phyloP scores from a whole-genome alignment of 2,888 invertebrate genomes.

The Epistrophe eligans region DNA sequence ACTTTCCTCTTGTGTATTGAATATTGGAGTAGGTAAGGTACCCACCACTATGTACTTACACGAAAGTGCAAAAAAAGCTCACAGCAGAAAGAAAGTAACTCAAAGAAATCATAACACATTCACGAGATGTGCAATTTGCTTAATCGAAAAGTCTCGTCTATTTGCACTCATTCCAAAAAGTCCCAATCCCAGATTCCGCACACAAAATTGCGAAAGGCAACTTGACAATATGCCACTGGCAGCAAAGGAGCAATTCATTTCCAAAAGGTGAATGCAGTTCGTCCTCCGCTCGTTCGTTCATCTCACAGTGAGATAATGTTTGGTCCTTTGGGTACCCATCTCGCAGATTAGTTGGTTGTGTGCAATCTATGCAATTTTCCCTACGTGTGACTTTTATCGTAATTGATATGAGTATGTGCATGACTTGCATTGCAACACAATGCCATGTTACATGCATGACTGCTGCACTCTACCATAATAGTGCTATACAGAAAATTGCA shows the following conservation, averaged over 20 bases:
- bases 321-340: slow-evolving; percentile 57
- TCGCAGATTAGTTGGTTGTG: slow-evolving; percentile 56
- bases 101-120: slow-evolving; percentile 53
- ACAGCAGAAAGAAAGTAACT: neutral
- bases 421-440: slow-evolving; percentile 45
- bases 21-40: neutral
- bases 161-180: slow-evolving; percentile 25
- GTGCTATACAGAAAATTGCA: slow-evolving; percentile 15
- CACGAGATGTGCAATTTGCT: slow-evolving; percentile 61
- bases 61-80: neutral
- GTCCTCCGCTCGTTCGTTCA: slow-evolving; percentile 35
- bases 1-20: neutral
- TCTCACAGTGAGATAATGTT: slow-evolving; percentile 50
- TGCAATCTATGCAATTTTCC: slow-evolving; percentile 64
- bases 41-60: neutral
- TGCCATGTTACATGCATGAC: slow-evolving; percentile 13
- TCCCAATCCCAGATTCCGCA: slow-evolving; percentile 4
- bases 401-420: slow-evolving; percentile 59
- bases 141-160: slow-evolving; percentile 65
- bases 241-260: slow-evolving; percentile 62
- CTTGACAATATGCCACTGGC: slow-evolving; percentile 54
- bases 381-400: slow-evolving; percentile 68
- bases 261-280: slow-evolving; percentile 51
- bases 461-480: slow-evolving; percentile 6
- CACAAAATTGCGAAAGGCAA: slow-evolving; percentile 14